These are phyloP conservation scores for Cyanoliseus patagonus DNA, from an alignment of 2,113 vertebrate species.

Conservation along the genomic window DNA sequence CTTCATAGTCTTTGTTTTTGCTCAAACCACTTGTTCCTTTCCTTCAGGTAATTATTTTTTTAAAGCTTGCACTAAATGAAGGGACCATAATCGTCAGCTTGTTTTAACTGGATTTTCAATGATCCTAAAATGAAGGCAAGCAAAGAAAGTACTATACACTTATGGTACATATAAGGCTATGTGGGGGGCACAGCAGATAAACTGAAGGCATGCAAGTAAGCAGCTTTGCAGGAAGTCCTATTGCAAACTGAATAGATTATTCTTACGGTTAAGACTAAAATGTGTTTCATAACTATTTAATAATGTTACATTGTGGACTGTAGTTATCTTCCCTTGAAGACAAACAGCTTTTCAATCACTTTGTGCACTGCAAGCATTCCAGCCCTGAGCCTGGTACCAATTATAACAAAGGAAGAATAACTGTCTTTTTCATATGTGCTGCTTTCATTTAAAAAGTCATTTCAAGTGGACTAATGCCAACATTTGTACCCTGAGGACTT, in stretches of 20 bases:
- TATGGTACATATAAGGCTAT: background rate
- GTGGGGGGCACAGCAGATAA: background rate
- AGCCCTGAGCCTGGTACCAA: slow-evolving; percentile 1
- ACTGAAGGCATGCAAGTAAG: background rate
- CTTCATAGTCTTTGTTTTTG: background rate
- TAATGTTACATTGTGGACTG: background rate
- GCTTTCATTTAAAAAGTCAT: slow-evolving; percentile 53
- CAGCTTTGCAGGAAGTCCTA: background rate
- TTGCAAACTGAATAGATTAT: background rate
- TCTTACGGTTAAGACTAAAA: background rate
- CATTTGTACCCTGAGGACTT: slow-evolving; percentile 49
- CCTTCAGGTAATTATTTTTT: background rate
- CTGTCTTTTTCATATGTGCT: slow-evolving; percentile 3
- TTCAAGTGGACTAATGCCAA: slow-evolving; percentile 52
- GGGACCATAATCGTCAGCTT: background rate
- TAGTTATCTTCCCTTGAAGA: slow-evolving; percentile 7
- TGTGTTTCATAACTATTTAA: background rate
- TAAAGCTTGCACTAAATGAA: background rate
- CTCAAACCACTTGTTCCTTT: background rate
- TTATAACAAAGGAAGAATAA: slow-evolving; percentile 54
- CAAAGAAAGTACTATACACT: background rate
- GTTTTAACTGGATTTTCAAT: background rate
- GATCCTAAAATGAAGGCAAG: background rate
- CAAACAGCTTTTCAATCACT: slow-evolving; percentile 33
- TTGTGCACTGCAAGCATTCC: slow-evolving; percentile 18